Percentiles rank a stretch among this genome's conserved stretches.
Evolutionary conservation across 2,113 vertebrate species (phyloP).

Genomic region (Anarhynchus alexandrinus): DNA sequence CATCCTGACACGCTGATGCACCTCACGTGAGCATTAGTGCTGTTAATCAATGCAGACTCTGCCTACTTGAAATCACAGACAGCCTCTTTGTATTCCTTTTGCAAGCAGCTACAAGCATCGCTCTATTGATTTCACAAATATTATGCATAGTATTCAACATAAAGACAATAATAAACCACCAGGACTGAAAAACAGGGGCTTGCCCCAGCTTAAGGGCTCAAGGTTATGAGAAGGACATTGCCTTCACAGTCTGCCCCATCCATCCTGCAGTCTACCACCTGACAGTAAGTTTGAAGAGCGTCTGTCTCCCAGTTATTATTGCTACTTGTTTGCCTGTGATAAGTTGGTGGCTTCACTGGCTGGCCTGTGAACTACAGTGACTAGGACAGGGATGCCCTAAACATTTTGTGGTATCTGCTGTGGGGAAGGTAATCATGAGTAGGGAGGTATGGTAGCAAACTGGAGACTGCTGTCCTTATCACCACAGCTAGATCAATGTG

Average conservation of each 20-base stretch:
- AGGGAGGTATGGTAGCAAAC: neutral
- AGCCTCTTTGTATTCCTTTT: neutral
- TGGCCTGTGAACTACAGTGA: neutral
- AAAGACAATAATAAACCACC: neutral
- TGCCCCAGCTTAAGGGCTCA: neutral
- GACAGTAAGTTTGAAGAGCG: neutral
- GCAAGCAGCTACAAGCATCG: neutral
- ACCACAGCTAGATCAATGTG: neutral
- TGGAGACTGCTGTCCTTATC: neutral
- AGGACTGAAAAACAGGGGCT: neutral
- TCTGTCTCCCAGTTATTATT: neutral
- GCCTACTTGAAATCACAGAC: neutral
- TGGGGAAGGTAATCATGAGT: neutral
- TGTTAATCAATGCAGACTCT: neutral
- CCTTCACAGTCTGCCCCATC: neutral
- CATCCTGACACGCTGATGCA: neutral
- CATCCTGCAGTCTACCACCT: neutral
- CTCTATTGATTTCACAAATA: neutral
- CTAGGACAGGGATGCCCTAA: neutral
- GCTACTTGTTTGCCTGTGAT: neutral
- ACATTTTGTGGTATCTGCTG: neutral
- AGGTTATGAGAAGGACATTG: neutral
- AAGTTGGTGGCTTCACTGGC: neutral
- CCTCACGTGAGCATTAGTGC: neutral
- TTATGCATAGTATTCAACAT: neutral